Conservation (phyloP, 2,113 vertebrate species). For the Mastomys natalensis region DNA sequence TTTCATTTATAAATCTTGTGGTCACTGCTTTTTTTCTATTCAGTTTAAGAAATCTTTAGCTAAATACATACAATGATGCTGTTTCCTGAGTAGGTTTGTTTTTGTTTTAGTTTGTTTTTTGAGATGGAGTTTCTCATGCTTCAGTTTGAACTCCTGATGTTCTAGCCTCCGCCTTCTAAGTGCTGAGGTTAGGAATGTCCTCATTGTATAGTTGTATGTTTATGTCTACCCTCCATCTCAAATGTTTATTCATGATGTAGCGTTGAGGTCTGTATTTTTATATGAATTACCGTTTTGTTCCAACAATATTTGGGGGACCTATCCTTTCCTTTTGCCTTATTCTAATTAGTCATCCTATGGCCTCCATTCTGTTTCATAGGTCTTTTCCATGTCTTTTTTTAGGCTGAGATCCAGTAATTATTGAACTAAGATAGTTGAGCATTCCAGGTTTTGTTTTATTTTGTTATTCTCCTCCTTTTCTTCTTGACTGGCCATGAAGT, state of each 20-base stretch:
- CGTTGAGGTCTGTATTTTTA: not conserved
- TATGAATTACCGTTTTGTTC: not conserved
- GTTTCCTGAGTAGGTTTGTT: not conserved
- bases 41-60: not conserved
- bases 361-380: not conserved
- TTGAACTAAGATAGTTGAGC: not conserved
- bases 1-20: not conserved
- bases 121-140: not conserved
- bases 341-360: not conserved
- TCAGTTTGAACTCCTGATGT: not conserved
- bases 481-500: not conserved
- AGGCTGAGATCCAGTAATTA: not conserved
- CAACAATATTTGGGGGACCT: not conserved
- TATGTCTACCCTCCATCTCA: not conserved
- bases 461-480: not conserved
- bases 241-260: not conserved
- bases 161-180: not conserved
- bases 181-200: not conserved
- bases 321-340: not conserved
- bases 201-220: slow-evolving; percentile 1
- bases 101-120: not conserved
- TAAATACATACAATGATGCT: not conserved
- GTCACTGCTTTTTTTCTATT: not conserved
- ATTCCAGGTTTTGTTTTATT: not conserved
- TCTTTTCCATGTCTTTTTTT: not conserved